Conservation (phyloP, 2,888 invertebrate species). For the Xanthorhoe spadicearia region DNA sequence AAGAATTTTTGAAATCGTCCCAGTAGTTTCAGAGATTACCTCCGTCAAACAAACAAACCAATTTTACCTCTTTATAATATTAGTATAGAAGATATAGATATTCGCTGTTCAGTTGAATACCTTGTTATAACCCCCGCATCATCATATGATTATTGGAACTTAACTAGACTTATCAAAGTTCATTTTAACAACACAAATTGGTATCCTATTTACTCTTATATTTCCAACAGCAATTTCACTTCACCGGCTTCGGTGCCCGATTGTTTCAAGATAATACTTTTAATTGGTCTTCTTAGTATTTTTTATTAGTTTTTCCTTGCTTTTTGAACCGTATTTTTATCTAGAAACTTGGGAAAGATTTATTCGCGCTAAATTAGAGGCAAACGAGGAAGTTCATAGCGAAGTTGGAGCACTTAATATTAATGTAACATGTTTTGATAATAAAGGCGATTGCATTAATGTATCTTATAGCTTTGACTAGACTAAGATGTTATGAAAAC, state of each 20-base stretch:
- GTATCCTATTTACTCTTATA: neutral
- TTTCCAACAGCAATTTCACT: conserved; percentile 1
- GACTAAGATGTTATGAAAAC: neutral
- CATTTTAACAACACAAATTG: neutral
- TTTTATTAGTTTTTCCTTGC: conserved; percentile 28
- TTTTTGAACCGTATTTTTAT: conserved; percentile 35
- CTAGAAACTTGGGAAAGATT: conserved; percentile 34
- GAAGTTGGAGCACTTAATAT: conserved; percentile 11
- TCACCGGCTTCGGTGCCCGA: conserved; percentile 7
- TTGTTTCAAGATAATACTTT: conserved; percentile 33
- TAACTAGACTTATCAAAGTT: neutral
- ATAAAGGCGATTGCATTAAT: neutral
- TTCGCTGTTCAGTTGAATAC: neutral
- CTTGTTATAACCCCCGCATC: neutral
- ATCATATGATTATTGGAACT: neutral
- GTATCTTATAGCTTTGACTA: conserved; percentile 1
- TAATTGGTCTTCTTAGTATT: conserved; percentile 38
- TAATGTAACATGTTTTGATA: conserved; percentile 6
- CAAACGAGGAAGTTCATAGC: conserved; percentile 13
- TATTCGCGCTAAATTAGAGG: conserved; percentile 28
- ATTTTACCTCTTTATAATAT: too few species aligned
- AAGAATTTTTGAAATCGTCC: too few species aligned
- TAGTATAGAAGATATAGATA: too few species aligned
- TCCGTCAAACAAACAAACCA: too few species aligned
- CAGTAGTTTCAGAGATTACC: too few species aligned